These are phyloP conservation scores for Thecophora atra DNA, from an alignment of 2,888 invertebrate genomes.

Conservation along the genomic window DNA sequence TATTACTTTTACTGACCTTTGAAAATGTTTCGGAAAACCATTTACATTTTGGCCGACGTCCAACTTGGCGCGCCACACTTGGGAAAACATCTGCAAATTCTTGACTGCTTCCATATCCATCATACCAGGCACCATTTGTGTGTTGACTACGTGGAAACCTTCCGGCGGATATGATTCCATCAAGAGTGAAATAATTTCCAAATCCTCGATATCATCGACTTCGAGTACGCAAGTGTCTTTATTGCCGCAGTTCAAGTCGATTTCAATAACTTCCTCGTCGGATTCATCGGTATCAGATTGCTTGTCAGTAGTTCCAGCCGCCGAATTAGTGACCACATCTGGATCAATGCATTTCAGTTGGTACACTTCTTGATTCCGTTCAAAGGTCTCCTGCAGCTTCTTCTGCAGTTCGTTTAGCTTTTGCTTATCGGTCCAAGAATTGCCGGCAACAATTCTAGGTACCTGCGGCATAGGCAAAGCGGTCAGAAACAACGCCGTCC, in stretches of 20 bases:
- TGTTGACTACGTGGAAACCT: constrained; percentile 82
- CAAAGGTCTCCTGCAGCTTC: constrained; percentile 75
- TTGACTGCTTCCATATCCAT: constrained; percentile 74
- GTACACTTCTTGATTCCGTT: constrained; percentile 77
- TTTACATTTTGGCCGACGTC: constrained; percentile 66
- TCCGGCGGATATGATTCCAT: constrained; percentile 79
- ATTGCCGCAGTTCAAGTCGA: constrained; percentile 77
- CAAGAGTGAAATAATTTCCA: constrained; percentile 77
- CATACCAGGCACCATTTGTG: constrained; percentile 78
- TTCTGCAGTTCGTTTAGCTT: constrained; percentile 76
- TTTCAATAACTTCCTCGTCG: constrained; percentile 73
- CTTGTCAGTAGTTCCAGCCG: constrained; percentile 43
- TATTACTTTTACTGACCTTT: constrained; percentile 55
- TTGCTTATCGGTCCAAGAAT: constrained; percentile 73
- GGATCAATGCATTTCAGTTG: constrained; percentile 69
- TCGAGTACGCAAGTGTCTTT: constrained; percentile 85
- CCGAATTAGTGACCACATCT: constrained; percentile 50
- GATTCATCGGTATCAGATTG: constrained; percentile 73
- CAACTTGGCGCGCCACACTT: constrained; percentile 78
- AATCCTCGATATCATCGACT: constrained; percentile 86
- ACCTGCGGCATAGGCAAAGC: constrained; percentile 80
- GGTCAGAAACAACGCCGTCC: constrained; percentile 82
- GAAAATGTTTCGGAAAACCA: constrained; percentile 70
- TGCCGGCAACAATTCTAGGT: constrained; percentile 76
- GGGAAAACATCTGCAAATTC: constrained; percentile 85